Conservation (phyloP, 2,888 invertebrate genomes). For the Rhimphoctona megacephalus region DNA sequence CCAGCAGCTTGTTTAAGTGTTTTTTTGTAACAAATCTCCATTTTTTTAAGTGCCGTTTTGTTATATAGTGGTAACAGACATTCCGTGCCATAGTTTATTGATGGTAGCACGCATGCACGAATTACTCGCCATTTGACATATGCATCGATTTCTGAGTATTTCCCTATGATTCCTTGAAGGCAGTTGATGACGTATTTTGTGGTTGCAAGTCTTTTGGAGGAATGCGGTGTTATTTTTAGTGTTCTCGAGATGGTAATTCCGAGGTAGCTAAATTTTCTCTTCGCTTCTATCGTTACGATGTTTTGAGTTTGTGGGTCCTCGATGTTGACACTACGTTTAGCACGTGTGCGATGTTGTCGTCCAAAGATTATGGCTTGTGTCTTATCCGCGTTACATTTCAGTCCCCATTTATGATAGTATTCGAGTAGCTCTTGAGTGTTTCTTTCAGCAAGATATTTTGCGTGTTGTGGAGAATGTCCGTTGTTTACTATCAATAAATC, state of each 20-base stretch:
- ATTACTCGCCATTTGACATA: slow-evolving; percentile 35
- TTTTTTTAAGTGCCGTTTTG: neutral
- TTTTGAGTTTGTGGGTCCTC: slow-evolving; percentile 7
- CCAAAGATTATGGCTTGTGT: slow-evolving; percentile 11
- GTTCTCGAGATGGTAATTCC: slow-evolving; percentile 13
- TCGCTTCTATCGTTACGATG: slow-evolving; percentile 13
- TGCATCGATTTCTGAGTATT: slow-evolving; percentile 26
- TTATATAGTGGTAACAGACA: slow-evolving; percentile 29
- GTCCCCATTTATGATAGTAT: slow-evolving; percentile 30
- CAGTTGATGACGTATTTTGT: slow-evolving; percentile 31
- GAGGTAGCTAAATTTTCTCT: slow-evolving; percentile 32
- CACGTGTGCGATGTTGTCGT: slow-evolving; percentile 11
- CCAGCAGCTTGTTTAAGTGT: neutral
- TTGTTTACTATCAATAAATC: slow-evolving; percentile 40
- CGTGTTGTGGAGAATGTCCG: slow-evolving; percentile 13
- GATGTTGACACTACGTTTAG: neutral
- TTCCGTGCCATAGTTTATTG: slow-evolving; percentile 29
- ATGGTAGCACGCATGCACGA: slow-evolving; percentile 18
- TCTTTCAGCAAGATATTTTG: slow-evolving; percentile 12
- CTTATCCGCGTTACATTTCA: slow-evolving; percentile 9
- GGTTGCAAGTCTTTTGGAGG: slow-evolving; percentile 30
- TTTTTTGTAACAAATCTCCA: slow-evolving; percentile 9
- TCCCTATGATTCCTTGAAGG: slow-evolving; percentile 18
- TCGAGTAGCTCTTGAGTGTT: slow-evolving; percentile 20
- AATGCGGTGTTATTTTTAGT: slow-evolving; percentile 33